Percentiles rank a stretch among this genome's conserved stretches.
These are phyloP conservation scores for Meteorus colon DNA, from an alignment of 2,888 invertebrate species.

Conservation along the genomic window DNA sequence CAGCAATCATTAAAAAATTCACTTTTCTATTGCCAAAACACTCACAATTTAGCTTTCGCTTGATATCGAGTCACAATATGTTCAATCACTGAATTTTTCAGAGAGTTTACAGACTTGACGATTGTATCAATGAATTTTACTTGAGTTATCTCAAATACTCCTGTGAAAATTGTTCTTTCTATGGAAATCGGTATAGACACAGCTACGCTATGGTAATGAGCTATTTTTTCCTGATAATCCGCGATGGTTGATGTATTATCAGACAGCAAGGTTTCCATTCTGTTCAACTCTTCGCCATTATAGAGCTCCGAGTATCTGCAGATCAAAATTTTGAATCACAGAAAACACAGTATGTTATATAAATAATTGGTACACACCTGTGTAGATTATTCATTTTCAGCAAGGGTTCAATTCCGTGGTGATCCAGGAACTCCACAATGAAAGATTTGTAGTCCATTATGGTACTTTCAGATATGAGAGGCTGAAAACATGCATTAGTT, in stretches of 20 bases:
- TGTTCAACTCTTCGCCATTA: constrained; percentile 59
- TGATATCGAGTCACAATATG: constrained; percentile 89
- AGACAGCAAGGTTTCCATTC: constrained; percentile 80
- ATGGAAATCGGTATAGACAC: constrained; percentile 77
- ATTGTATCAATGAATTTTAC: constrained; percentile 84
- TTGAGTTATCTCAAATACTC: constrained; percentile 90
- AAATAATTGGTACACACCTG: constrained; percentile 31
- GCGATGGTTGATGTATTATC: constrained; percentile 78
- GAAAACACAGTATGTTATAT: constrained; percentile 32
- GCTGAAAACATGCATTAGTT: constrained; percentile 74
- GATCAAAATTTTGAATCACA: background rate
- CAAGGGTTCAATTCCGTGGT: constrained; percentile 84
- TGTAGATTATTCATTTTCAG: constrained; percentile 81
- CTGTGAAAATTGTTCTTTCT: constrained; percentile 83
- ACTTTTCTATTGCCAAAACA: constrained; percentile 48
- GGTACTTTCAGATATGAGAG: constrained; percentile 83
- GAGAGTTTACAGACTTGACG: constrained; percentile 79
- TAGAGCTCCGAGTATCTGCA: constrained; percentile 62
- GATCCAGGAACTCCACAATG: constrained; percentile 80
- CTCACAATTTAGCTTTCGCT: constrained; percentile 82
- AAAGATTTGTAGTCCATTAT: constrained; percentile 79
- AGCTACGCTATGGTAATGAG: constrained; percentile 78
- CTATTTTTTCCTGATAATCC: constrained; percentile 78
- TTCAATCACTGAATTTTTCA: constrained; percentile 81
- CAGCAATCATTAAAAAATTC: background rate